phyloP scores from a whole-genome alignment of 1,140 invertebrate species.

The Drosophila burlai region DNA sequence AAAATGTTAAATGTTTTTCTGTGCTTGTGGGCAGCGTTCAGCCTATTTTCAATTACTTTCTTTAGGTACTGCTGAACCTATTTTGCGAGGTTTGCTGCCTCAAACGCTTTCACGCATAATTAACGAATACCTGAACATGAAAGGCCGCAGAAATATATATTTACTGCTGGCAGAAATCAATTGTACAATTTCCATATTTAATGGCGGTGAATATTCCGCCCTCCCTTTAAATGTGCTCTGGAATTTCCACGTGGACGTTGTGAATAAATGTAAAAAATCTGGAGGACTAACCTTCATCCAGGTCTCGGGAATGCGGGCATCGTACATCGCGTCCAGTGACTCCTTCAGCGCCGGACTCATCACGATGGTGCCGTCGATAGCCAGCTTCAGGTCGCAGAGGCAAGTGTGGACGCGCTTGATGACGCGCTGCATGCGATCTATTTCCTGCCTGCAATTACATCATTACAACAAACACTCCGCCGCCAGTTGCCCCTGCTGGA shows the following conservation, averaged over 20 bases:
- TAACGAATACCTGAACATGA: slow-evolving; percentile 36
- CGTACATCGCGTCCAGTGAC: slow-evolving; percentile 97
- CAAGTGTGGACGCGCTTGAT: slow-evolving; percentile 92
- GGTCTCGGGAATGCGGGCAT: slow-evolving; percentile 95
- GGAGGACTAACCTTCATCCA: slow-evolving; percentile 93
- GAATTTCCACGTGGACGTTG: not conserved
- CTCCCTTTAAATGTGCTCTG: not conserved
- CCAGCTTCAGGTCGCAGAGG: slow-evolving; percentile 95
- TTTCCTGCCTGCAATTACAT: slow-evolving; percentile 92
- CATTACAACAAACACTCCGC: not conserved
- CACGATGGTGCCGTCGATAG: slow-evolving; percentile 98
- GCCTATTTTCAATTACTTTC: slow-evolving; percentile 2
- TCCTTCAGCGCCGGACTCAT: slow-evolving; percentile 96
- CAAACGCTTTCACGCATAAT: slow-evolving; percentile 72
- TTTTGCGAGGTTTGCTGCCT: slow-evolving; percentile 29
- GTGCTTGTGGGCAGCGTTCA: not conserved
- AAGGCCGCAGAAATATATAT: slow-evolving; percentile 54
- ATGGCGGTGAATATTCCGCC: not conserved
- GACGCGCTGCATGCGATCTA: slow-evolving; percentile 96
- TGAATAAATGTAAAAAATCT: not conserved
- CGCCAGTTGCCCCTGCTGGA: not conserved
- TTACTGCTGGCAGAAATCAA: slow-evolving; percentile 44
- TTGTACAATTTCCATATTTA: slow-evolving; percentile 45
- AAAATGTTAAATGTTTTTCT: not conserved
- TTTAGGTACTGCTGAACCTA: slow-evolving; percentile 27